Base-by-base conservation (phyloP, 2,797 vertebrate species). In the Odontamblyopus lacepedii region DNA sequence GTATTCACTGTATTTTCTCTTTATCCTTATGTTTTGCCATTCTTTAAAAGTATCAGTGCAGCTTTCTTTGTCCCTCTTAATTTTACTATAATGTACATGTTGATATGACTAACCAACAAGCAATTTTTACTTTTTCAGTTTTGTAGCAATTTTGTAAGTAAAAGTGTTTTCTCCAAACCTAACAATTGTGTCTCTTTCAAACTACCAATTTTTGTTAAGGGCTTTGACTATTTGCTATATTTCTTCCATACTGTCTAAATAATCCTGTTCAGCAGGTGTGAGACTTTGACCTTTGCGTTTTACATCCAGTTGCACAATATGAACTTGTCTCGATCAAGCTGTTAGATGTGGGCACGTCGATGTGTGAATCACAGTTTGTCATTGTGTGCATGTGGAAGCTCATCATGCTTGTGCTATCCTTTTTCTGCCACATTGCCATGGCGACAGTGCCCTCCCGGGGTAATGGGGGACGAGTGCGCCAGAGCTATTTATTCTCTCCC, bases 381-480 rank as follows among this genome's bases (percentile, higher is more conserved):
- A 76, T 82, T 75, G 76, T 78, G 76, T 78, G 76, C 71, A 77
- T 84, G 73, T 82, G 53, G 48, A 85, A 83, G 86, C 89, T 89
- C 87, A 89, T 92, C 88, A 88, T 89, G 89, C 85, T 85, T 88
- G 84, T 88, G 89, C 91, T 90, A 91, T 92, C 89, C 92, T 86
- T 90, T 90, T 91, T 93, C 91, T 94, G 91, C 90, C 92, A 93
- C 92, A 94, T 94, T 91, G 90, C 93, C 92, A 94, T 94, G 92
- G 90, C 84, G 93, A 94, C 92, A 88, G 90, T 92, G 91, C 91
- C 92, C 92, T 93, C 90, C 91, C 88, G 88, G 90, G 89, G 91
- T 94, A 92, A 93, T 91, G 92, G 91, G 92, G 92, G 92, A 92
- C 89, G 90, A 91, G 86, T 88, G 87, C 83, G 88, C 88, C 83